Base-by-base conservation (phyloP, 1,140 invertebrate species). In the Macrocentrus cingulum region DNA sequence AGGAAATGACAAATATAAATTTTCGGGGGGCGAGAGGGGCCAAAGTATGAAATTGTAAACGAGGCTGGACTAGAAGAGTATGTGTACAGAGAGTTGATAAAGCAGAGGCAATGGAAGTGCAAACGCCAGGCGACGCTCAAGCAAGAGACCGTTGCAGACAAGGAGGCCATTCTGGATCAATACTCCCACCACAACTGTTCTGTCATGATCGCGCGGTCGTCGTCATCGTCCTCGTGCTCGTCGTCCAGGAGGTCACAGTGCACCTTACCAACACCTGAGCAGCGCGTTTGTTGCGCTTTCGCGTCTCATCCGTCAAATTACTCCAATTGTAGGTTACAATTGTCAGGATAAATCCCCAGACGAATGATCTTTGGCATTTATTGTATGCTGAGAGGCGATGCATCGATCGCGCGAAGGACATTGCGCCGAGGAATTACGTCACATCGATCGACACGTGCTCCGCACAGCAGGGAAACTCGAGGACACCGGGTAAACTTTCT, bases 141-240 rank as follows among this genome's bases (percentile, higher is more conserved):
- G 60, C 61, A 53, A 58, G 52, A 56, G 62, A 65, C 54, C 15
- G 19, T 69, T 74, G 67, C 64, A 66, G 67, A 67, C 64, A 67
- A 62, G 66, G 71, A 66, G 68, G 67, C 66, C 67, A 74, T 75
- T 73, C 64, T 74, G 72, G 76, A 78, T 78, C 75, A 78, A 77
- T 78, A 78, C 75, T 77, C 73, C 70, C 72, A 70, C 68, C 46
- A 20, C n/a, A 4, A 16, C n/a, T 42, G 42, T 29, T 29, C 4
- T 29, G 25, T 29, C 4, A 20, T 8, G 22, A 34, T 18, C 11
- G 9, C 42, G 8, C 22, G 7, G 41, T 18, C 41, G 41, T 18
- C 15, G 13, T 15, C 15, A 6, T 52, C 50, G 50, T 39, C 36
- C 36, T 39, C 13, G 3, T 39, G 8, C 36, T n/a, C 36, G 36